These are phyloP conservation scores for Elaphurus davidianus DNA, from an alignment of 2,113 vertebrate species.

Conservation along the genomic window DNA sequence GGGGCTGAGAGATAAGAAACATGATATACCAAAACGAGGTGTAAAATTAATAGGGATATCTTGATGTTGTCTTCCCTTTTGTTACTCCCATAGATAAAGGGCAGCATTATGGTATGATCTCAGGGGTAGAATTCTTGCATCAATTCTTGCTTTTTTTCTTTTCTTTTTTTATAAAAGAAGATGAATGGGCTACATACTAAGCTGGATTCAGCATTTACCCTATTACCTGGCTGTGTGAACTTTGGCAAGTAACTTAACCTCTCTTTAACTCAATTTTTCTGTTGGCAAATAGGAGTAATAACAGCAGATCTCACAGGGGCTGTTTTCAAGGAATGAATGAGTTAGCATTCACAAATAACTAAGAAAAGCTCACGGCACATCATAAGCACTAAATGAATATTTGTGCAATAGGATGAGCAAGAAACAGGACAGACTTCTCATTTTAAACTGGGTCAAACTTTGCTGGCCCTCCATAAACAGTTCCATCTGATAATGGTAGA, in stretches of 20 bases:
- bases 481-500: background rate
- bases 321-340: background rate
- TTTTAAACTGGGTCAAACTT: background rate
- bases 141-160: background rate
- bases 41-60: background rate
- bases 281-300: background rate
- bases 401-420: background rate
- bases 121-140: background rate
- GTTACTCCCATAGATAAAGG: background rate
- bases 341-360: background rate
- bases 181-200: background rate
- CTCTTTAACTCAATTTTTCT: background rate
- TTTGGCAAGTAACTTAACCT: background rate
- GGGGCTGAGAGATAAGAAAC: background rate
- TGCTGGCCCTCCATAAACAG: background rate
- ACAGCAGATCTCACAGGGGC: background rate
- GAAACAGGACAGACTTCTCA: background rate
- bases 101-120: background rate
- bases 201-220: background rate
- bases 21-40: background rate
- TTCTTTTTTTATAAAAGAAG: background rate
- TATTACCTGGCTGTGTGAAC: background rate
- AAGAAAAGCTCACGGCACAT: background rate
- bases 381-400: background rate
- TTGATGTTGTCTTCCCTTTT: background rate